Evolutionary conservation across 2,113 vertebrate genomes (phyloP).

Genomic region (Pavo muticus): DNA sequence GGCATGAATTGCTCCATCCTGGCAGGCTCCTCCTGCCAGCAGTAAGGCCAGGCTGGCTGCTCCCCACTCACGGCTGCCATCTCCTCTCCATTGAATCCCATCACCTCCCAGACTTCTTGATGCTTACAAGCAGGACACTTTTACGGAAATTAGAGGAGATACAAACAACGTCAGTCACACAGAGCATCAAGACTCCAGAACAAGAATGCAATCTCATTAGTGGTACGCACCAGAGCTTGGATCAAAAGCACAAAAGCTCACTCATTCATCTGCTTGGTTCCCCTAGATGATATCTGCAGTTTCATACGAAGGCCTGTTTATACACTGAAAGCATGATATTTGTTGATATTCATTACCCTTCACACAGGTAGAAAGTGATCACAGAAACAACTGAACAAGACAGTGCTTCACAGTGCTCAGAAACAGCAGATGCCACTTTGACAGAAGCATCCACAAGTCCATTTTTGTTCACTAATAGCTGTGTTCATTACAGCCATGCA

Average conservation of each 20-base stretch:
- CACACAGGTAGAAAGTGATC: not conserved
- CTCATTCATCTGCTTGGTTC: not conserved
- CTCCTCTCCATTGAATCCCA: not conserved
- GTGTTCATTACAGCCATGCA: fast-evolving
- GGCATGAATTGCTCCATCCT: not conserved
- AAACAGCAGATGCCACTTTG: not conserved
- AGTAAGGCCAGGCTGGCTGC: not conserved
- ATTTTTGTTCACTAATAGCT: not conserved
- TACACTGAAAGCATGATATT: not conserved
- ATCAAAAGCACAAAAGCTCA: not conserved
- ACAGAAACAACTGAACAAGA: not conserved
- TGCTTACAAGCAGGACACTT: not conserved
- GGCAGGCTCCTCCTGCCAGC: not conserved
- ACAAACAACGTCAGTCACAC: not conserved
- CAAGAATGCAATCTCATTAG: not conserved
- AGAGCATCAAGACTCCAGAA: not conserved
- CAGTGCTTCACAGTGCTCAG: not conserved
- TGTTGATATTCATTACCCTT: not conserved
- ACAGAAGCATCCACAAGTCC: not conserved
- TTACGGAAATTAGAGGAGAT: not conserved
- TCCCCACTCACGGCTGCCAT: not conserved
- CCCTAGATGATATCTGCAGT: not conserved
- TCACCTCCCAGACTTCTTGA: not conserved
- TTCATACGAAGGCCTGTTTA: not conserved
- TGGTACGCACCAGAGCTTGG: not conserved